Evolutionary conservation across 2,888 invertebrate genomes (phyloP).

Genomic region (Drosophila mimetica): DNA sequence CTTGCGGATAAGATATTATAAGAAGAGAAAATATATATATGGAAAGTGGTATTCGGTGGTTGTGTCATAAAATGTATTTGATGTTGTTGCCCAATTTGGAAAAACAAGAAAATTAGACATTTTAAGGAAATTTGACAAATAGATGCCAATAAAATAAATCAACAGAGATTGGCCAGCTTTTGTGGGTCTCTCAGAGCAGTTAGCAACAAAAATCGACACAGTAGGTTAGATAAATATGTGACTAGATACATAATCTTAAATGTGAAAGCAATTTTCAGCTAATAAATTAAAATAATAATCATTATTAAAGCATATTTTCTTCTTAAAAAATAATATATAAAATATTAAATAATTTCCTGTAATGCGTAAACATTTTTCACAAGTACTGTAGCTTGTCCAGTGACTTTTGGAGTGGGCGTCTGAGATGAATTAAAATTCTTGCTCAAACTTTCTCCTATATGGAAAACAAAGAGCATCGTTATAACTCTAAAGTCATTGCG

Average conservation of each 20-base stretch:
- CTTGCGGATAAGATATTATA: no score
- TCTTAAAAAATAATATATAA: no score
- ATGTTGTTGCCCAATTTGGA: constrained; percentile 47
- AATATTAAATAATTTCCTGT: neutral
- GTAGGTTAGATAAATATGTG: constrained; percentile 5
- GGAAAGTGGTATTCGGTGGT: no score
- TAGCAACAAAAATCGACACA: constrained; percentile 34
- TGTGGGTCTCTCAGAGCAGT: constrained; percentile 5
- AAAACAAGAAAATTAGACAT: constrained; percentile 65
- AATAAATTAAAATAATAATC: neutral
- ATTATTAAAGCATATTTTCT: neutral
- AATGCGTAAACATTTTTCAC: neutral
- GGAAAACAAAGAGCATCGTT: constrained; percentile 24
- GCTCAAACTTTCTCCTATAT: constrained; percentile 28
- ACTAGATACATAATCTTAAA: neutral
- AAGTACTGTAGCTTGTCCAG: neutral
- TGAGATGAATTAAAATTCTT: constrained; percentile 16
- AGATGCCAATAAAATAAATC: constrained; percentile 62
- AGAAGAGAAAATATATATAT: no score
- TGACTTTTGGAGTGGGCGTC: constrained; percentile 1
- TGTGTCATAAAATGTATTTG: no score
- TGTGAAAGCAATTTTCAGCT: neutral
- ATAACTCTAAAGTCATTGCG: neutral
- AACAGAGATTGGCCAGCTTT: constrained; percentile 28
- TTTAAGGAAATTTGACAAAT: constrained; percentile 63